These are phyloP conservation scores for Labrus mixtus DNA, from an alignment of 2,113 vertebrate species.

Conservation along the genomic window DNA sequence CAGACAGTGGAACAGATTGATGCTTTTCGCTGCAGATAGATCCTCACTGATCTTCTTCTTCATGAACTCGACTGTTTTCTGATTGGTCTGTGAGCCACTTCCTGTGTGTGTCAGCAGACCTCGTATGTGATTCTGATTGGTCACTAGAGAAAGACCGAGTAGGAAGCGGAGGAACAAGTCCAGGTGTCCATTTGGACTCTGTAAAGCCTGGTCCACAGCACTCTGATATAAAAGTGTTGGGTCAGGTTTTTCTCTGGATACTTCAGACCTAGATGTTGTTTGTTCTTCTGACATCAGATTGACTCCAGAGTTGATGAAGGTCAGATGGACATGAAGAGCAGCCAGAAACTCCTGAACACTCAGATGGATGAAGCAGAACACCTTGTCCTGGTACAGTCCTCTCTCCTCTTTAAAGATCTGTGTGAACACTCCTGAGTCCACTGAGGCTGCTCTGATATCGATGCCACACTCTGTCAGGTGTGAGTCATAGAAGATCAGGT, in stretches of 20 bases:
- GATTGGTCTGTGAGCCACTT: background rate
- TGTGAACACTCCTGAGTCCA: too few relatives aligned
- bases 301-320: background rate
- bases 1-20: too few relatives aligned
- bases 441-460: too few relatives aligned
- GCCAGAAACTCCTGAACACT: conserved; percentile 14
- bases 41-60: background rate
- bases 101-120: background rate
- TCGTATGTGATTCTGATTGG: background rate
- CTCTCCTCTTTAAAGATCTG: too few relatives aligned
- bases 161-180: background rate
- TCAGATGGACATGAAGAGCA: conserved; percentile 9
- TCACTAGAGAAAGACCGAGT: background rate
- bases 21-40: background rate
- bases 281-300: conserved; percentile 1
- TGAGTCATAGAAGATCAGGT: too few relatives aligned
- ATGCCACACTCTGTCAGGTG: too few relatives aligned
- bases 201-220: background rate
- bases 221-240: background rate
- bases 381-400: too few relatives aligned
- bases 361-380: background rate
- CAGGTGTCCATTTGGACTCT: background rate
- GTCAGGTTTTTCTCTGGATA: background rate
- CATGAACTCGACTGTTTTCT: background rate
- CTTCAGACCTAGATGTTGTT: background rate